These are phyloP conservation scores for Drosophila acutilabella DNA, from an alignment of 2,888 invertebrate genomes.

Conservation along the genomic window DNA sequence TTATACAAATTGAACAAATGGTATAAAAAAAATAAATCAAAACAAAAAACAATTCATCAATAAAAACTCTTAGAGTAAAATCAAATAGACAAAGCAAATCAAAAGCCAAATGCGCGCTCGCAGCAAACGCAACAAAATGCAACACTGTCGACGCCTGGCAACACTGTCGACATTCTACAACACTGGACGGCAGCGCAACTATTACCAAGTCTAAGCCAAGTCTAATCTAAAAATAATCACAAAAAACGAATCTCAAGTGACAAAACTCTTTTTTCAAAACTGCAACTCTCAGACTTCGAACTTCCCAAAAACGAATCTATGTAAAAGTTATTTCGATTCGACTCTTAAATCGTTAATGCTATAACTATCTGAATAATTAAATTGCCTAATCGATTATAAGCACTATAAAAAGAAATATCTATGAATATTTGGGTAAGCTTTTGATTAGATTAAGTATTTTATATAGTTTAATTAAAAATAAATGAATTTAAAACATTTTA, in stretches of 20 bases:
- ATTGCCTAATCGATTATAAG: constrained; percentile 52
- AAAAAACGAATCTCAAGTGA: constrained; percentile 29
- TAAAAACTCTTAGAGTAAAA: background rate
- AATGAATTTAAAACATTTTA: background rate
- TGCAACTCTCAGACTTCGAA: constrained; percentile 21
- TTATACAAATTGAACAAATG: constrained; percentile 15
- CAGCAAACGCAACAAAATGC: constrained; percentile 78
- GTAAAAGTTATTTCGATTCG: constrained; percentile 18
- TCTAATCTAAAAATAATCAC: background rate
- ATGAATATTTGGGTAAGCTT: constrained; percentile 85
- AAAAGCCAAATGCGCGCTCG: constrained; percentile 73
- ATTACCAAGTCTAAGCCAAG: constrained; percentile 49
- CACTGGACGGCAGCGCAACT: constrained; percentile 58
- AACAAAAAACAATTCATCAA: background rate
- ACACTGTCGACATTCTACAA: constrained; percentile 63
- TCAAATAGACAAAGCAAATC: constrained; percentile 32
- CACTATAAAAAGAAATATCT: constrained; percentile 72
- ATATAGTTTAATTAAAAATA: too few relatives aligned
- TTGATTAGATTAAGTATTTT: background rate
- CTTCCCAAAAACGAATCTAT: constrained; percentile 8
- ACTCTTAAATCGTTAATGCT: constrained; percentile 33
- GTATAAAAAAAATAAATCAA: constrained; percentile 11
- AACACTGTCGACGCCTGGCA: constrained; percentile 65
- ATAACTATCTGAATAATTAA: constrained; percentile 31
- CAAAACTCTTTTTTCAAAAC: constrained; percentile 23